Conservation (phyloP, 2,797 vertebrate species). For the Schizothorax lantsangensis region DNA sequence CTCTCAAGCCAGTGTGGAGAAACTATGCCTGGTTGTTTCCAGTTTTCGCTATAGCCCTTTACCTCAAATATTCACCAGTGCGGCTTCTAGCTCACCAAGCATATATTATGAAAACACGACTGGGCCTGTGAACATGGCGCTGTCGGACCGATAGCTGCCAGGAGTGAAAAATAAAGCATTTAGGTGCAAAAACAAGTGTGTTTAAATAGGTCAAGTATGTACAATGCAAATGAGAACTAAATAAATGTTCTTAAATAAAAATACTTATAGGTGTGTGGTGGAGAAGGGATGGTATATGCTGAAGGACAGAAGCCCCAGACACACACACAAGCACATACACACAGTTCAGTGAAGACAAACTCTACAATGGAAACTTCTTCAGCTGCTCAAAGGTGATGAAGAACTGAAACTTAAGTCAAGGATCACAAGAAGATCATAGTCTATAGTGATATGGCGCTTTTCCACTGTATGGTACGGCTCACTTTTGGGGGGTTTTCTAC, state of each 20-base stretch:
- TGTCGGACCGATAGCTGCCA: slow-evolving; percentile 50
- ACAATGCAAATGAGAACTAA: slow-evolving; percentile 29
- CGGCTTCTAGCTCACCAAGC: background rate
- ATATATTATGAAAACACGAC: background rate
- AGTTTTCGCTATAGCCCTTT: background rate
- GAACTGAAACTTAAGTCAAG: slow-evolving; percentile 82
- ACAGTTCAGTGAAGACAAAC: slow-evolving; percentile 43
- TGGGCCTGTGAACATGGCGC: slow-evolving; percentile 2
- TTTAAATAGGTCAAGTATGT: slow-evolving; percentile 35
- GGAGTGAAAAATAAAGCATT: slow-evolving; percentile 45
- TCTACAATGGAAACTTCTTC: slow-evolving; percentile 91
- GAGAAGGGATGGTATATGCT: slow-evolving; percentile 50
- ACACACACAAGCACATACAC: slow-evolving; percentile 35
- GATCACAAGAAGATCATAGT: slow-evolving; percentile 24
- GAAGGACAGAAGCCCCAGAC: slow-evolving; percentile 48
- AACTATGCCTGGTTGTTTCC: slow-evolving; percentile 9
- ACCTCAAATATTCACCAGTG: background rate
- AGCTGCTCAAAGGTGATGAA: slow-evolving; percentile 97
- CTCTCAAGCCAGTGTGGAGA: background rate
- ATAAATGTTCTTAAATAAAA: slow-evolving; percentile 49
- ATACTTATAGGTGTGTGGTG: slow-evolving; percentile 26
- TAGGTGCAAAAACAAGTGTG: slow-evolving; percentile 45
- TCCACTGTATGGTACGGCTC: too few species aligned
- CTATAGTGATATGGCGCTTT: too few species aligned
- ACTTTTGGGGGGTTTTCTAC: too few species aligned